Evolutionary conservation across 35 echinoderm and acorn worm genomes (phyloP), one percentile per base, ranked within the genome.

Genomic region (Patiria miniata): DNA sequence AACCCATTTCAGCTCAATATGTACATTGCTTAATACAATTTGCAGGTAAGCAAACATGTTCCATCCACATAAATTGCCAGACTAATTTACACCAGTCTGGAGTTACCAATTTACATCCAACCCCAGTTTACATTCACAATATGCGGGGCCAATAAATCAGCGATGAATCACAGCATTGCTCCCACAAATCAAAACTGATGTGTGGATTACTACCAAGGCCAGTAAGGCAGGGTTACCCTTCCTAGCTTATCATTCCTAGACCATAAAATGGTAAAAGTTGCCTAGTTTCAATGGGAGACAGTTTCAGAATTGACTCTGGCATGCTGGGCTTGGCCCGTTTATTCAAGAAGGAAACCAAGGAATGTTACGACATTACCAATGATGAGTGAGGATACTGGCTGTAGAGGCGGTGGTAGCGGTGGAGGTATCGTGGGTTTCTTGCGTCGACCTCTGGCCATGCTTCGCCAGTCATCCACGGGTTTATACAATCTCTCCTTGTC

Each of bases 401-500:
- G 26, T 26, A 34, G 65, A 26, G 65, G 26, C 8, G 65, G 65
- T 34, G 65, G 26, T 1, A 73, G 65, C 34, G 26, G 65, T 5
- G 65, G 65, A 9, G 65, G 65, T 32, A 73, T 32, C 2, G 21
- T 12, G 9, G 65, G 65, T 23, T 73, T 73, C 34, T 73, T 73
- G 26, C 65, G 26, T 73, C 65, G 65, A 73, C 34, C 34, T 23
- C 34, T 22, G 65, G 2, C 65, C 65, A 34, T 73, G 26, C 65
- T 73, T 30, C 65, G 21, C 65, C 65, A 73, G 34, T 73, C 65
- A 30, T 73, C 65, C 65, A 73, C 65, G 14, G 65, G 65, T 73
- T 73, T 73, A 30, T 73, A 73, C 65, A 73, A 23, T 23, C 23
- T 73, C 21, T 73, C 65, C 34, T 73, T 73, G 65, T 73, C 65